These are phyloP conservation scores for Percina caprodes DNA, from an alignment of 2,113 vertebrate species.

Conservation along the genomic window DNA sequence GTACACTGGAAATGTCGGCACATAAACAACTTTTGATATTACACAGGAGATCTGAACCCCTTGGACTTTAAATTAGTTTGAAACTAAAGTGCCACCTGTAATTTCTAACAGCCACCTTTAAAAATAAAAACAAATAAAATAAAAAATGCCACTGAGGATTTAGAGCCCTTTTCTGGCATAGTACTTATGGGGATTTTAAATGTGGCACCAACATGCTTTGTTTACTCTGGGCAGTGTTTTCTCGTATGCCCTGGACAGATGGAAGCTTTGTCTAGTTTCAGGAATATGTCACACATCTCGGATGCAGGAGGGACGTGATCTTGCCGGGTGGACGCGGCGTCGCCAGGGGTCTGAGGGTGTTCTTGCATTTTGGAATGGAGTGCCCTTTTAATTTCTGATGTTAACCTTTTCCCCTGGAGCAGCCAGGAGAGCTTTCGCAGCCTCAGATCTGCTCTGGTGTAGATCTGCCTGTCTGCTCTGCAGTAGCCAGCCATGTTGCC, in stretches of 20 bases:
- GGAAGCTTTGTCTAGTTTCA: conserved; percentile 46
- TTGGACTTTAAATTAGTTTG: conserved; percentile 32
- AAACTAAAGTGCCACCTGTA: conserved; percentile 35
- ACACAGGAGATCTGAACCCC: conserved; percentile 38
- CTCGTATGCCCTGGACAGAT: conserved; percentile 40
- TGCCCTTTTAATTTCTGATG: conserved; percentile 70
- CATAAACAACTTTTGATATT: conserved; percentile 21
- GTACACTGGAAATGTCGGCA: conserved; percentile 51
- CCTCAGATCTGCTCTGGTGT: conserved; percentile 53
- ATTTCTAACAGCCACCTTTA: conserved; percentile 33
- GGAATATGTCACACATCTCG: conserved; percentile 57
- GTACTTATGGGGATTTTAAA: conserved; percentile 35
- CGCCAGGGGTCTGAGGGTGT: conserved; percentile 38
- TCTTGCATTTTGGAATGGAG: conserved; percentile 50
- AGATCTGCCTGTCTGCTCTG: conserved; percentile 55
- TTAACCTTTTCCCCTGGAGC: conserved; percentile 68
- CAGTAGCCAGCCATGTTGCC: conserved; percentile 38
- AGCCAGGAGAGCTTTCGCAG: conserved; percentile 40
- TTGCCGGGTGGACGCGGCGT: conserved; percentile 9
- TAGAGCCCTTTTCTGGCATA: conserved; percentile 27
- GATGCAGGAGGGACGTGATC: conserved; percentile 41
- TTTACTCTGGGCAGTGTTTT: conserved; percentile 21
- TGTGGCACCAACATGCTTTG: conserved; percentile 34
- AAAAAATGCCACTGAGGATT: conserved; percentile 10
- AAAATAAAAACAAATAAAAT: neutral